A percentile compares a stretch with the other conserved stretches of the same genome.
Conservation (phyloP, 2,888 invertebrate species). For the Antheraea yamamai region DNA sequence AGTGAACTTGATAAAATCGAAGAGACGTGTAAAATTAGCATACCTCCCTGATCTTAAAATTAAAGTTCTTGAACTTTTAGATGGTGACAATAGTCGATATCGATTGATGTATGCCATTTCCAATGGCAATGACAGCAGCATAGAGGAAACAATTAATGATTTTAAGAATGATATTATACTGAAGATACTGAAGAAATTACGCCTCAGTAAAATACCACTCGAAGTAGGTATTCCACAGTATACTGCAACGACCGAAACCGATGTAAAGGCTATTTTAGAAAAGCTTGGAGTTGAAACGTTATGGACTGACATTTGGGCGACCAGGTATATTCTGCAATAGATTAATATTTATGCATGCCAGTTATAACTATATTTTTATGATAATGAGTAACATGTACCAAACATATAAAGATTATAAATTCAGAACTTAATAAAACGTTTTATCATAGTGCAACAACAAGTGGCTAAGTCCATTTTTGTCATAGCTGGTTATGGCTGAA, state of each 20-base stretch:
- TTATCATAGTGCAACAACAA: no score
- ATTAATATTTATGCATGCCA: neutral
- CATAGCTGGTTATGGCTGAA: no score
- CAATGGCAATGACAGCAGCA: neutral
- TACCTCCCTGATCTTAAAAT: constrained; percentile 14
- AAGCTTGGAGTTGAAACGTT: constrained; percentile 35
- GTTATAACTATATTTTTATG: neutral
- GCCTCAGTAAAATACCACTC: constrained; percentile 39
- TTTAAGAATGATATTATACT: constrained; percentile 24
- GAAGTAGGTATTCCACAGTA: constrained; percentile 45
- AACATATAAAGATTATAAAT: neutral
- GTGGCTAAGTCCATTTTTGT: no score
- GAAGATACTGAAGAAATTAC: constrained; percentile 36
- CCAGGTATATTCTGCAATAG: constrained; percentile 30
- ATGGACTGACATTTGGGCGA: constrained; percentile 40
- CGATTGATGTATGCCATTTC: constrained; percentile 8
- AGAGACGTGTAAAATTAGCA: constrained; percentile 11
- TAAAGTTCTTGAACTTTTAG: constrained; percentile 16
- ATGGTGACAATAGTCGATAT: constrained; percentile 15
- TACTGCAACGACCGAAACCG: constrained; percentile 36
- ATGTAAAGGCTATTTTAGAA: constrained; percentile 35
- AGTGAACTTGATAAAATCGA: constrained; percentile 17
- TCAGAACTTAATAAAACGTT: neutral
- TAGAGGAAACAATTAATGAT: neutral
- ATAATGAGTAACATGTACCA: neutral